These are phyloP conservation scores for Neoascia interrupta DNA, from an alignment of 2,888 invertebrate genomes.

Conservation along the genomic window DNA sequence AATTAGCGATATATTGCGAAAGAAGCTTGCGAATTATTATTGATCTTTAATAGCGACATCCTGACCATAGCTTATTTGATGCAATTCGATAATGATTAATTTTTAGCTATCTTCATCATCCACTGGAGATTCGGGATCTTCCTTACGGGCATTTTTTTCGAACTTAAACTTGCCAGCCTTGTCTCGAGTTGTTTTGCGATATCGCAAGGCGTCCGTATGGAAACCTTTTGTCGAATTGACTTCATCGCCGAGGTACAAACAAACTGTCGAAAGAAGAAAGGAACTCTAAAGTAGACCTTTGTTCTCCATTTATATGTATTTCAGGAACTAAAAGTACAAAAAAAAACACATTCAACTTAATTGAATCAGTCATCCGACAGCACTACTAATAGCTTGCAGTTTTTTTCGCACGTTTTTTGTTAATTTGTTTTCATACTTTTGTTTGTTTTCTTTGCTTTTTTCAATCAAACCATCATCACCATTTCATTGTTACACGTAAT, in stretches of 20 bases:
- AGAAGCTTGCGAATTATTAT: too few relatives aligned
- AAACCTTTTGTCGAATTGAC: conserved; percentile 50
- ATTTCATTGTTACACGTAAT: conserved; percentile 25
- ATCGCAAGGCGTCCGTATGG: conserved; percentile 40
- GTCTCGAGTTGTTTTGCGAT: conserved; percentile 34
- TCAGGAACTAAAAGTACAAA: background rate
- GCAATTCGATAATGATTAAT: too few relatives aligned
- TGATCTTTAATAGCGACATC: too few relatives aligned
- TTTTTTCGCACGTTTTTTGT: conserved; percentile 22
- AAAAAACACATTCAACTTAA: background rate
- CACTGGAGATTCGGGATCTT: conserved; percentile 15
- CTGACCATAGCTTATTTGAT: too few relatives aligned
- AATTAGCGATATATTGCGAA: too few relatives aligned
- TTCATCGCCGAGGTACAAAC: conserved; percentile 27
- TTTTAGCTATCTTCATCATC: conserved; percentile 28
- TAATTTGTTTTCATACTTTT: background rate
- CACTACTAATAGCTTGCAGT: conserved; percentile 17
- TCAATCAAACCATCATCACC: conserved; percentile 34
- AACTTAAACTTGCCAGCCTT: conserved; percentile 41
- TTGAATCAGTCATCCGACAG: background rate
- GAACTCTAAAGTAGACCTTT: too few relatives aligned
- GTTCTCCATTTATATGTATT: too few relatives aligned
- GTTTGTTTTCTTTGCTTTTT: conserved; percentile 33
- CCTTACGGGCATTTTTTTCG: conserved; percentile 48
- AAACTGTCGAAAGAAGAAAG: too few relatives aligned